These are phyloP conservation scores for silkworm (Bombyx mori) DNA, from an alignment of 1,140 invertebrate species.

Conservation along the genomic window ASM3026992v2 NC_085127.1:13530501-13531000, in stretches of 20 bases:
- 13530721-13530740: conserved; percentile 94
- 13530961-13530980: conserved; percentile 79
- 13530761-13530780: conserved; percentile 85
- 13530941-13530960: conserved; percentile 82
- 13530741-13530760: conserved; percentile 90
- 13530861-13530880: conserved; percentile 86
- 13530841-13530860: conserved; percentile 81
- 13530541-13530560: conserved; percentile 89
- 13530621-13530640: conserved; percentile 76
- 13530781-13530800: conserved; percentile 87
- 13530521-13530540: conserved; percentile 78
- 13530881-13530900: conserved; percentile 88
- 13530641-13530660: conserved; percentile 86
- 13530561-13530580: conserved; percentile 93
- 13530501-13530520: conserved; percentile 82
- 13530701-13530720: conserved; percentile 93
- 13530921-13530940: conserved; percentile 94
- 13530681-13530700: conserved; percentile 94
- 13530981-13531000: conserved; percentile 77
- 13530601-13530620: conserved; percentile 74
- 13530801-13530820: conserved; percentile 87
- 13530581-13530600: conserved; percentile 83
- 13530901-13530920: conserved; percentile 84
- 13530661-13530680: conserved; percentile 87
- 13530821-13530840: conserved; percentile 85